Base-by-base conservation (phyloP, 1,140 invertebrate genomes). In the Subanguina moxae region DNA sequence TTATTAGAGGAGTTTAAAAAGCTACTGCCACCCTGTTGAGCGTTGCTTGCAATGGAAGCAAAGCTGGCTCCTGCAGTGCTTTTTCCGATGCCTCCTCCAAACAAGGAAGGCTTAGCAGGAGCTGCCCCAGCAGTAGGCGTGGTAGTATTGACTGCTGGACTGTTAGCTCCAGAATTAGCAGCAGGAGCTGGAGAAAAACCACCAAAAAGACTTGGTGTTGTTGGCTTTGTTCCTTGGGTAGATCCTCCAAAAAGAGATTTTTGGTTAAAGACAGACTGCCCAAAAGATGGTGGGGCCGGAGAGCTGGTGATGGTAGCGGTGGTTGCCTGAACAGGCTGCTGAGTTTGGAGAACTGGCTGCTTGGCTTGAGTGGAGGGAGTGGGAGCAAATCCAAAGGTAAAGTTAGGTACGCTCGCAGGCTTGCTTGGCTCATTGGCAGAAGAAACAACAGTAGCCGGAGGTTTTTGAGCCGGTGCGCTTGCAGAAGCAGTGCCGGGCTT, bases 41-140 rank as follows among this genome's bases (percentile, higher is more conserved):
- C 61, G 15, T 68, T 68, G 19, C 30, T 58, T 7, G 66, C 66
- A 25, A 68, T 28, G 25, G 19, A 38, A 15, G 57, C 66, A 65
- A 68, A 68, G n/a, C 57, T 56, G 43, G 27, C 61, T 9, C 17
- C 19, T 17, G 11, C 61, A 28, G 13, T 1, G 19, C 32, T 45
- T 30, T 42, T 48, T 30, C 32, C 58, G 30, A 8, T 52, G 23
- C n/a, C 48, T 52, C 66, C 66, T 19, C 66, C 66, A 62, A 68
- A 68, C 38, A 68, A 19, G 38, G 32, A 61, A 0, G 32, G 11
- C 17, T 58, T 58, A n/a, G 63, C 57, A 19, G 28, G 5, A 21
- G 25, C 15, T 3, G 38, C 28, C 11, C 11, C 9, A 21, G 32
- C 25, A 15, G 64, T 57, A 13, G 64, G 28, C 9, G 48, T 28